Conservation (phyloP, 2,888 invertebrate genomes). For the Agrotis clavis region DNA sequence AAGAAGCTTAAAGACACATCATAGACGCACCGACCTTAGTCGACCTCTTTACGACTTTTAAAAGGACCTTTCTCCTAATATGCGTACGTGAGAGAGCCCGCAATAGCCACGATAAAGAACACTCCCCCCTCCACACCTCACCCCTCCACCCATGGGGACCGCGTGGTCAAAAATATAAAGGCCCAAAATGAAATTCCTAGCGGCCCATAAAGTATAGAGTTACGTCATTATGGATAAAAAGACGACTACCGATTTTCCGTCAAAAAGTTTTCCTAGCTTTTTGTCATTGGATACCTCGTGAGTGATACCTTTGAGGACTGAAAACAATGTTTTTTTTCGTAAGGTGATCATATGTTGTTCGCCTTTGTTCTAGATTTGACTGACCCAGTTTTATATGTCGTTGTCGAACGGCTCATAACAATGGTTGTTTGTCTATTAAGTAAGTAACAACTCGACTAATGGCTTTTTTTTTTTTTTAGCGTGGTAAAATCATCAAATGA, state of each 20-base stretch:
- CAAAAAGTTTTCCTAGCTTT: constrained; percentile 55
- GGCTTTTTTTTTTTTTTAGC: too few relatives aligned
- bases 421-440: constrained; percentile 50
- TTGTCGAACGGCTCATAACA: constrained; percentile 34
- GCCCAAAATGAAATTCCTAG: constrained; percentile 87
- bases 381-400: constrained; percentile 39
- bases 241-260: constrained; percentile 68
- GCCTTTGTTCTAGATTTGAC: constrained; percentile 27
- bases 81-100: constrained; percentile 82
- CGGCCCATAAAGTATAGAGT: constrained; percentile 87
- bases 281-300: constrained; percentile 63
- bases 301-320: constrained; percentile 58
- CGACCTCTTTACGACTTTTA: constrained; percentile 85
- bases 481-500: too few relatives aligned
- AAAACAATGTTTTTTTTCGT: constrained; percentile 44
- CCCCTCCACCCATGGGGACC: constrained; percentile 60
- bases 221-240: constrained; percentile 85
- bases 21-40: constrained; percentile 76
- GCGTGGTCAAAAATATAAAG: constrained; percentile 87
- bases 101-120: constrained; percentile 81
- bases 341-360: constrained; percentile 31
- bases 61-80: constrained; percentile 82
- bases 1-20: constrained; percentile 76
- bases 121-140: constrained; percentile 49
- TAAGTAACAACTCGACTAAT: constrained; percentile 45